Percentiles rank a stretch among this genome's conserved stretches.
Conservation (phyloP, 2,888 invertebrate genomes). For the Dascillus cervinus region DNA sequence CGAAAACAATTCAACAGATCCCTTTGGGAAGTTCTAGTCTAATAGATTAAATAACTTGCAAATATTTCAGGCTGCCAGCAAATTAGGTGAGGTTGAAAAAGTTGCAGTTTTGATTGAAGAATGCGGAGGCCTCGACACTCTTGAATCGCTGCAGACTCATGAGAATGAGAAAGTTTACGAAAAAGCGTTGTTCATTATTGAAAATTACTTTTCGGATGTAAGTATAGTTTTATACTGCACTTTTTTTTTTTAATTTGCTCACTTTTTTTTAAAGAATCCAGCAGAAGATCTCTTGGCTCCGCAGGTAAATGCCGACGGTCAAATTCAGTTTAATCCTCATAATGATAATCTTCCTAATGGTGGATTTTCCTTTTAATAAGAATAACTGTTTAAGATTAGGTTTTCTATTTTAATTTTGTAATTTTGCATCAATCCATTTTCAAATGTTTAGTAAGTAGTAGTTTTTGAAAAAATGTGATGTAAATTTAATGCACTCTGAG, state of each 20-base stretch:
- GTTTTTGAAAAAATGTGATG: too few relatives aligned
- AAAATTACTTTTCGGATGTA: conserved; percentile 40
- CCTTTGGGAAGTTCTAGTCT: too few relatives aligned
- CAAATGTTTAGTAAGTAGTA: too few relatives aligned
- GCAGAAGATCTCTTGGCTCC: conserved; percentile 25
- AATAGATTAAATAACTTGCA: conserved; percentile 3
- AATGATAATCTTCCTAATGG: conserved; percentile 30
- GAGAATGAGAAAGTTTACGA: conserved; percentile 74
- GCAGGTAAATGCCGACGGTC: conserved; percentile 27
- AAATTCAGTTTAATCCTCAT: conserved; percentile 31
- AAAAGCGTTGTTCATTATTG: conserved; percentile 37
- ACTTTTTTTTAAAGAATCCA: conserved; percentile 2
- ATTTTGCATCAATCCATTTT: too few relatives aligned
- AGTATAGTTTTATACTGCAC: conserved; percentile 12
- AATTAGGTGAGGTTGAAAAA: conserved; percentile 65
- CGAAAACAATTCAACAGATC: too few relatives aligned
- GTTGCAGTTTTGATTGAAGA: conserved; percentile 82
- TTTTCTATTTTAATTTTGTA: not conserved
- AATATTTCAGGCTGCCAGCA: conserved; percentile 67
- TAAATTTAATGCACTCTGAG: too few relatives aligned
- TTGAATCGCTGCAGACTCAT: conserved; percentile 83
- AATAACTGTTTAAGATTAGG: not conserved
- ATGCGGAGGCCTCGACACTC: conserved; percentile 80
- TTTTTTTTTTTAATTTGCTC: conserved; percentile 4
- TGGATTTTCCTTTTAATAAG: conserved; percentile 31